Conservation (phyloP, 1,140 invertebrate species). For the Ptiloglossa arizonensis region DNA sequence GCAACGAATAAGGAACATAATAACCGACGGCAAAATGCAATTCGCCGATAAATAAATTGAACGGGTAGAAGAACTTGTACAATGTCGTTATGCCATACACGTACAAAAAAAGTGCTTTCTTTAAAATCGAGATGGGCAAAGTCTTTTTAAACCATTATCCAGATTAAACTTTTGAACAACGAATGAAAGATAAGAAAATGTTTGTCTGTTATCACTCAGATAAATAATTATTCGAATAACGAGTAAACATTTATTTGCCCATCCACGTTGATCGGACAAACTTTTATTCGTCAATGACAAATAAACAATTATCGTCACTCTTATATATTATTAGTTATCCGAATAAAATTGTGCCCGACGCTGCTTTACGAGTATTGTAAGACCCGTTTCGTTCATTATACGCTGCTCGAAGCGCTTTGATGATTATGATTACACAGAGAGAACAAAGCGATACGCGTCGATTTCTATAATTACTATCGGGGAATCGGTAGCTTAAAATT, state of each 20-base stretch:
- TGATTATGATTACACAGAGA: constrained; percentile 14
- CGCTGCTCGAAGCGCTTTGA: background rate
- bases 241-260: no score
- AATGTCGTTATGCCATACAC: no score
- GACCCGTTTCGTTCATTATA: background rate
- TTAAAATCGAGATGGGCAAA: background rate
- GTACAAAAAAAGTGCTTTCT: background rate
- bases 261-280: background rate
- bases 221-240: no score
- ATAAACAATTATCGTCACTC: background rate
- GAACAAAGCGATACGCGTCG: constrained; percentile 1
- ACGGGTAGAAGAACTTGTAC: background rate
- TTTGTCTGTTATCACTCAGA: no score
- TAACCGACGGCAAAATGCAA: background rate
- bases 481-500: constrained; percentile 1
- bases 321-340: background rate
- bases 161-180: no score
- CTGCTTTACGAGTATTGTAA: background rate
- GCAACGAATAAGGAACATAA: constrained; percentile 9
- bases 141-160: background rate
- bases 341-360: constrained; percentile 8
- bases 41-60: background rate
- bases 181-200: no score
- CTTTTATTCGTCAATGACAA: background rate
- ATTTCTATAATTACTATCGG: background rate